phyloP scores from a whole-genome alignment of 2,797 vertebrate species.

The Melanogrammus aeglefinus region DNA sequence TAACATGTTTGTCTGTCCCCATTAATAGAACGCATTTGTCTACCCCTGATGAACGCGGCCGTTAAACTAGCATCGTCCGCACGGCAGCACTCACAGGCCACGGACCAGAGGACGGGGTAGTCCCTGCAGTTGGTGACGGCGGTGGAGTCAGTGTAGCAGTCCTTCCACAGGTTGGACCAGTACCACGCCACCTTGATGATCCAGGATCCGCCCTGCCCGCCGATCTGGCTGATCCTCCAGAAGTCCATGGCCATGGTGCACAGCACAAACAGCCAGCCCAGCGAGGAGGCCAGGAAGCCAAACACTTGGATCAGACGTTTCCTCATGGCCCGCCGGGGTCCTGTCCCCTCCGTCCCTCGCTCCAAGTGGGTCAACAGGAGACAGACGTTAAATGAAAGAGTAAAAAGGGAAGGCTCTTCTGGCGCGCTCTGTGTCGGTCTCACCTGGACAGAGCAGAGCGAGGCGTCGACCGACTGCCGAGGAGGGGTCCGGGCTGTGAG shows the following conservation, averaged over 20 bases:
- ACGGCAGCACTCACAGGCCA: constrained; percentile 58
- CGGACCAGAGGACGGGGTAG: constrained; percentile 68
- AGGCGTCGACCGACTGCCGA: neutral
- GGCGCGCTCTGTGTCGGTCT: neutral
- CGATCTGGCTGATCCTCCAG: constrained; percentile 68
- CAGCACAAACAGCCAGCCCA: constrained; percentile 75
- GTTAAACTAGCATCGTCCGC: neutral
- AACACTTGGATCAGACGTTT: constrained; percentile 70
- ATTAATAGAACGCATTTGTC: neutral
- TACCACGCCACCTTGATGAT: constrained; percentile 76
- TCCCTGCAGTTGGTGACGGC: constrained; percentile 70
- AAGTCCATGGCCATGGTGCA: constrained; percentile 75
- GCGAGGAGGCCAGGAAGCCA: constrained; percentile 68
- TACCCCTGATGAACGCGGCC: neutral
- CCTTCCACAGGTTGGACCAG: constrained; percentile 78
- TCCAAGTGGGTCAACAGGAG: neutral
- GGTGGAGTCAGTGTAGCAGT: constrained; percentile 71
- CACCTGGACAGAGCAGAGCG: neutral
- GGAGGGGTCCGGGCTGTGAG: neutral
- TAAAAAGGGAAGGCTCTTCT: no score
- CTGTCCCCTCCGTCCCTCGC: neutral
- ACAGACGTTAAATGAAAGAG: neutral
- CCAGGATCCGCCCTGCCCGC: constrained; percentile 73
- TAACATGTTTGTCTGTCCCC: neutral
- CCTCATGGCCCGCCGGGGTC: constrained; percentile 50